These are phyloP conservation scores for Dicyrtoma fusca DNA, from an alignment of 2,888 invertebrate genomes.

Conservation along the genomic window DNA sequence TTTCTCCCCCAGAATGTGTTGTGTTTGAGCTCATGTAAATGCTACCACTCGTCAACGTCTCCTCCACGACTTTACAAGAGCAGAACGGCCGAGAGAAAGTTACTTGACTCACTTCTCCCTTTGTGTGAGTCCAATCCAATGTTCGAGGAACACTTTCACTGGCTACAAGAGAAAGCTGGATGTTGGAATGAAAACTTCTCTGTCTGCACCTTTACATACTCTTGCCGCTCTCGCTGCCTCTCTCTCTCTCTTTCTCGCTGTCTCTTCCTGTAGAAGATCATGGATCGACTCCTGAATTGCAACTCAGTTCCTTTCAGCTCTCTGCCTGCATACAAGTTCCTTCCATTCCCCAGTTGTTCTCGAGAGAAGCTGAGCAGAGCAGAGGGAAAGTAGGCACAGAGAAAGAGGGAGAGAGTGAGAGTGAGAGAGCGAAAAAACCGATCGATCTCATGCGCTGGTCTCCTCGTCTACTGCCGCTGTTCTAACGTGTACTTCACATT, in stretches of 20 bases:
- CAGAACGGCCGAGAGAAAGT: too few species aligned
- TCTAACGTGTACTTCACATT: neutral
- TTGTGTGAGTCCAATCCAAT: too few species aligned
- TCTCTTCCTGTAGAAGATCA: conserved; percentile 18
- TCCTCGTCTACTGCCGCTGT: neutral
- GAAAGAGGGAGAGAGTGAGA: conserved; percentile 22
- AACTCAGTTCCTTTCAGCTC: conserved; percentile 29
- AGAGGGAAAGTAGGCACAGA: neutral
- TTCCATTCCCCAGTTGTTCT: conserved; percentile 24
- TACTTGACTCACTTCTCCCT: too few species aligned
- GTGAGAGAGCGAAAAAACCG: conserved; percentile 23
- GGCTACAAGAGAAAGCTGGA: neutral
- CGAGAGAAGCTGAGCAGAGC: neutral
- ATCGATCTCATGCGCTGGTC: conserved; percentile 34
- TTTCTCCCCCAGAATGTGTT: too few species aligned
- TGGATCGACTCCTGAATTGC: conserved; percentile 32
- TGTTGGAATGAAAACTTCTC: neutral
- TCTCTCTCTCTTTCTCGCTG: neutral
- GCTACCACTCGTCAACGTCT: too few species aligned
- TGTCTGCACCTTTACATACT: neutral
- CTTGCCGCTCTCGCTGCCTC: neutral
- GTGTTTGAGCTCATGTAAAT: too few species aligned
- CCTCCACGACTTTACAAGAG: too few species aligned
- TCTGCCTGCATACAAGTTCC: conserved; percentile 15
- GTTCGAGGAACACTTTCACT: neutral